phyloP scores from a whole-genome alignment of 2,888 invertebrate genomes.

The Hydraecia micacea region DNA sequence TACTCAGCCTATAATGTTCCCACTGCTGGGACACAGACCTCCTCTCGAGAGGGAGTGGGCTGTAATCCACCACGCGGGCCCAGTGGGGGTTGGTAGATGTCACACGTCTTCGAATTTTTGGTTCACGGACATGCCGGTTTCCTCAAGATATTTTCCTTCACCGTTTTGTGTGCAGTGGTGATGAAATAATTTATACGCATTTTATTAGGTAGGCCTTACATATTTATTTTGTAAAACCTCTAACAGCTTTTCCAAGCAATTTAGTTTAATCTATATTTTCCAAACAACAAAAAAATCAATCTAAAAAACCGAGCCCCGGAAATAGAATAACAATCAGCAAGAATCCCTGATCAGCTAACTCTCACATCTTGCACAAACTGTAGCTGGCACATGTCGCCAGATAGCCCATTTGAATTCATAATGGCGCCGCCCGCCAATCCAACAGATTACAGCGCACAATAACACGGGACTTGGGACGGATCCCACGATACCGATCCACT shows the following conservation, averaged over 20 bases:
- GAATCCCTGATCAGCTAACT: conserved; percentile 12
- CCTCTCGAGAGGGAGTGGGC: not conserved
- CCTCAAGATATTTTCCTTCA: not conserved
- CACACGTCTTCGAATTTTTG: not conserved
- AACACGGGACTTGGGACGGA: conserved; percentile 47
- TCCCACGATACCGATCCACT: conserved; percentile 27
- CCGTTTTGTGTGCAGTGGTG: not conserved
- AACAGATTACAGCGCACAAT: conserved; percentile 59
- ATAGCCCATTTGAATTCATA: conserved; percentile 68
- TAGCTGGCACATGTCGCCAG: conserved; percentile 60
- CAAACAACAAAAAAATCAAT: not conserved
- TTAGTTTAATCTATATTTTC: not conserved
- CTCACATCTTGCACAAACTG: conserved; percentile 32
- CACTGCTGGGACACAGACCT: not conserved
- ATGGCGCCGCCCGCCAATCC: conserved; percentile 55
- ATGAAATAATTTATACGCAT: no score
- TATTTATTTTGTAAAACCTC: not conserved
- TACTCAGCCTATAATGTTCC: not conserved
- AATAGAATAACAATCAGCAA: conserved; percentile 13
- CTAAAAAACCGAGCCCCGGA: not conserved
- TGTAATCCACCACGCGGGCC: not conserved
- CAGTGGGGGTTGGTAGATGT: not conserved
- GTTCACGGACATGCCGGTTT: not conserved
- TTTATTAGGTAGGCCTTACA: not conserved
- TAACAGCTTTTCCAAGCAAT: not conserved